Evolutionary conservation across 2,888 invertebrate genomes (phyloP).

Genomic region (Abscondita cerata): DNA sequence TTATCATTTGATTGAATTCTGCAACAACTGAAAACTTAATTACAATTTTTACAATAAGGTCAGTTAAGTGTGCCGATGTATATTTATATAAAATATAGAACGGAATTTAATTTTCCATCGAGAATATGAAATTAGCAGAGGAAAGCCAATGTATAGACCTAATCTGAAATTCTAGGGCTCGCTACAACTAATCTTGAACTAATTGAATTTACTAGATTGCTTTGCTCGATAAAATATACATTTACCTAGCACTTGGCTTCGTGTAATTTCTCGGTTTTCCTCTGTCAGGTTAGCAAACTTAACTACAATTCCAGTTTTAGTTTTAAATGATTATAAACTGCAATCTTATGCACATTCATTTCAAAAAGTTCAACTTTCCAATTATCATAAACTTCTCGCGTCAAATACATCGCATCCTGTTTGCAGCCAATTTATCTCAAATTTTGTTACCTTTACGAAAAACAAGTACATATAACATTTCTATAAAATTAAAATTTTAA

Average conservation of each 20-base stretch:
- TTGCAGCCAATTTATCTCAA: no score
- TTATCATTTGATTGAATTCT: slow-evolving; percentile 1
- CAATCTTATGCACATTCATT: slow-evolving; percentile 17
- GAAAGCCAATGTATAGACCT: slow-evolving; percentile 43
- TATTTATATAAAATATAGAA: slow-evolving; percentile 26
- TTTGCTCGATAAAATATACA: slow-evolving; percentile 59
- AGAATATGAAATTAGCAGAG: slow-evolving; percentile 36
- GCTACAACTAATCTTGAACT: slow-evolving; percentile 58
- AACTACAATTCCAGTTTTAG: slow-evolving; percentile 28
- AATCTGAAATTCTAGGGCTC: slow-evolving; percentile 48
- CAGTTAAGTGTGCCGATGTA: slow-evolving; percentile 11
- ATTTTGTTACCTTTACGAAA: no score
- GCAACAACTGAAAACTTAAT: no score
- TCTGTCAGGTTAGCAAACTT: slow-evolving; percentile 39
- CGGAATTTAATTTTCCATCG: slow-evolving; percentile 34
- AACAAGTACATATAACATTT: no score
- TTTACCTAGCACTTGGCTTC: slow-evolving; percentile 56
- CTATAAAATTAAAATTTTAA: no score
- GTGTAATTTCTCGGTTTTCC: slow-evolving; percentile 52
- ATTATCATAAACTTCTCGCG: slow-evolving; percentile 2
- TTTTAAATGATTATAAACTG: slow-evolving; percentile 27
- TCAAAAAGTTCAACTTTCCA: slow-evolving; percentile 7
- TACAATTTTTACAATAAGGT: no score
- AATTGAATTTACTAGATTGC: slow-evolving; percentile 60
- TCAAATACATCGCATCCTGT: no score